Evolutionary conservation across 2,113 vertebrate species (phyloP).

Genomic region (Hydropotes inermis): DNA sequence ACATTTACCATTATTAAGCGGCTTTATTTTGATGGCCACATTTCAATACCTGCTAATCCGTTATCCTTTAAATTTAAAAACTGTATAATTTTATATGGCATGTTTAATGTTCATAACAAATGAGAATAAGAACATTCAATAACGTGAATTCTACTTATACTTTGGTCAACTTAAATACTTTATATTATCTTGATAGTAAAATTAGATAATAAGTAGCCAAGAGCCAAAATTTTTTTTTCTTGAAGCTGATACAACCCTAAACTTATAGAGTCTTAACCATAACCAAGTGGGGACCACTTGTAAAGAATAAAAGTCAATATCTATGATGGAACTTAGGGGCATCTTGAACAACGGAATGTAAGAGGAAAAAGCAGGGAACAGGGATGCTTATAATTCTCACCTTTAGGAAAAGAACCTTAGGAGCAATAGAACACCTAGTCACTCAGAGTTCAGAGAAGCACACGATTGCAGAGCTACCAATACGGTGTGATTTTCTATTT

Average conservation of each 20-base stretch:
- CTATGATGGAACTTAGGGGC: neutral
- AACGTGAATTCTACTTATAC: neutral
- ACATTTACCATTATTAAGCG: neutral
- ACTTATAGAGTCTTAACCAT: neutral
- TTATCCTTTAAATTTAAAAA: neutral
- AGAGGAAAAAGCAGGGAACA: neutral
- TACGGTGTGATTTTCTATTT: neutral
- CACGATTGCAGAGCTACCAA: neutral
- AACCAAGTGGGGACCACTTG: neutral
- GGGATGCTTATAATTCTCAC: neutral
- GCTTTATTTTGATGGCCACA: neutral
- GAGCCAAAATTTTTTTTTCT: neutral
- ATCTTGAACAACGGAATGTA: neutral
- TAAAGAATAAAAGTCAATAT: neutral
- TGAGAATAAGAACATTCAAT: neutral
- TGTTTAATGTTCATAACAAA: neutral
- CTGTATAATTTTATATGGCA: neutral
- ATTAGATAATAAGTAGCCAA: neutral
- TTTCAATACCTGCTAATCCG: neutral
- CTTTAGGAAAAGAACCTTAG: neutral
- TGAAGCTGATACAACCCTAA: neutral
- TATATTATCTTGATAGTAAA: conserved; percentile 7
- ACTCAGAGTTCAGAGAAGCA: neutral
- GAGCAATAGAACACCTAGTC: neutral
- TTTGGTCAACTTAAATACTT: neutral